Base-by-base conservation (phyloP, 2,113 vertebrate species). In the Bos javanicus region DNA sequence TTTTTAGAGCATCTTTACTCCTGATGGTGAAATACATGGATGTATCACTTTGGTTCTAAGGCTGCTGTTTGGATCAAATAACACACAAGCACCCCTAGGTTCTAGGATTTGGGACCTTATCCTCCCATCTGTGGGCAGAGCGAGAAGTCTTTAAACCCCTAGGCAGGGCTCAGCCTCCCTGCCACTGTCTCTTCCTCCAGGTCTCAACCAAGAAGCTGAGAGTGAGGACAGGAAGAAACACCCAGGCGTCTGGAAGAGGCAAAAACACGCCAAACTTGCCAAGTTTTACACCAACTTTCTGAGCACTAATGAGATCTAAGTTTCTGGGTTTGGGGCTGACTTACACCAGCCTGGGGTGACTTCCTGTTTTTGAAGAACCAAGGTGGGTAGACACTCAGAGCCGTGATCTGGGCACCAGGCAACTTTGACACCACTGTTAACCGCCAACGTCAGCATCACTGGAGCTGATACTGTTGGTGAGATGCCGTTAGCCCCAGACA, bases 331-430 rank as follows among this genome's bases (percentile, higher is more conserved):
- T 11, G 26, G n/a, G 62, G 39, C 71, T 78, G 84, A 80, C 62
- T 81, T 46, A 39, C 14, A 23, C 43, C 50, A 60, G 84, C 64
- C 52, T 30, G 26, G 74, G 52, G 48, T 80, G 81, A 57, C 80
- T 96, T 97, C 94, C 95, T 98, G 97, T 95, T 96, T 92, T 97
- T 96, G 78, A 97, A 97, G 86, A 93, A 52, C 90, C 82, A 81
- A 76, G 62, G 36, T 87, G 9, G 39, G 88, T 62, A 91, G 91
- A 12, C 11, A 16, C 46, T 91, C 46, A 82, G 62, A 76, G 82
- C 52, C 9, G 0, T 28, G 5, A 90, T 76, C 87, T 93, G 86
- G 82, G 82, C 23, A 64, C n/a, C 60, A 23, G 71, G 19, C 1
- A 36, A 23, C 62, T 93, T 28, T 90, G 89, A 86, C 48, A 59